These are phyloP conservation scores for Entelurus aequoreus DNA, from an alignment of 2,113 vertebrate species.

Conservation along the genomic window DNA sequence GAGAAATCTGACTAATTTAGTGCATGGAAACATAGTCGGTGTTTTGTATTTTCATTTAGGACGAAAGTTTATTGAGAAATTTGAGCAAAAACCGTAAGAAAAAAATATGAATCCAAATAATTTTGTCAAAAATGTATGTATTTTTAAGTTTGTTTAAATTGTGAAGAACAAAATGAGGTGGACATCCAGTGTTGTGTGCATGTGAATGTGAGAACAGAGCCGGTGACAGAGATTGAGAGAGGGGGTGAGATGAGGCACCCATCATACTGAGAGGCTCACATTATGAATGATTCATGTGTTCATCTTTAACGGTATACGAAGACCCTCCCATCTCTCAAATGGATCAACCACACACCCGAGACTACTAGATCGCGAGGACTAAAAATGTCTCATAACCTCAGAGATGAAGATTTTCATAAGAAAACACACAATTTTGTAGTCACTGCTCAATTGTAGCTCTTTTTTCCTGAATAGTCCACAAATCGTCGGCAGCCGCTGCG, in stretches of 20 bases:
- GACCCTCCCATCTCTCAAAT: conserved; percentile 52
- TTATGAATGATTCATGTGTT: conserved; percentile 56
- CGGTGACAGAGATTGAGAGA: conserved; percentile 12
- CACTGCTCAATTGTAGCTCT: conserved; percentile 32
- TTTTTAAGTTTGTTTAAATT: no score
- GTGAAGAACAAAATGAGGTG: not conserved
- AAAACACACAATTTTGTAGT: conserved; percentile 17
- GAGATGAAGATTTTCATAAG: conserved; percentile 26
- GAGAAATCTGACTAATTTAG: no score
- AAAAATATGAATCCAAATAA: no score
- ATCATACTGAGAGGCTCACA: conserved; percentile 36
- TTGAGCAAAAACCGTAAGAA: no score
- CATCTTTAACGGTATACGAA: conserved; percentile 54
- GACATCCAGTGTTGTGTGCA: not conserved
- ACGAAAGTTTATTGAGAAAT: no score
- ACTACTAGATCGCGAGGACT: conserved; percentile 3
- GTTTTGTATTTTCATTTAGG: no score
- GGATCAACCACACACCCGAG: conserved; percentile 23
- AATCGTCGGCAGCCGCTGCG: conserved; percentile 3
- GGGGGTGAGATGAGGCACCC: conserved; percentile 23
- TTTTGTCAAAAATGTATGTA: no score
- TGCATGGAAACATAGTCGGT: no score
- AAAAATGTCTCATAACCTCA: conserved; percentile 13
- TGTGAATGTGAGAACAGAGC: conserved; percentile 9
- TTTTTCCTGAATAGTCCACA: conserved; percentile 12